A percentile compares a stretch with the other conserved stretches of the same genome.
Evolutionary conservation across 2,888 invertebrate species (phyloP).

Genomic region (Scelioninae gen. 2): DNA sequence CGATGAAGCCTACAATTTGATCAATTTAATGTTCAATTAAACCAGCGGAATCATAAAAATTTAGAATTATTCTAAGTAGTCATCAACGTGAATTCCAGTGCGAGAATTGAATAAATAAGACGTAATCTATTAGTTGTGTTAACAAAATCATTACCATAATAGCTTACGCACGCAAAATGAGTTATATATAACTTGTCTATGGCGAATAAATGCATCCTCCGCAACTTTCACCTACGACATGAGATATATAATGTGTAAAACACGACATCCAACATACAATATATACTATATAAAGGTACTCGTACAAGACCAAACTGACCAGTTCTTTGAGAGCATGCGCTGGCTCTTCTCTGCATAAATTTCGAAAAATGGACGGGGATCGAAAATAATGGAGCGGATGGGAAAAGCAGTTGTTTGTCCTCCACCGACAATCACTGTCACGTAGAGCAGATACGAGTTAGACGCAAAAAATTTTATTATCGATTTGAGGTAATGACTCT

Average conservation of each 20-base stretch:
- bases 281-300: slow-evolving; percentile 45
- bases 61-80: too few species aligned
- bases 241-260: slow-evolving; percentile 49
- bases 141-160: slow-evolving; percentile 40
- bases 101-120: slow-evolving; percentile 12
- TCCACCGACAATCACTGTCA: slow-evolving; percentile 24
- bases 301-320: slow-evolving; percentile 42
- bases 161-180: slow-evolving; percentile 36
- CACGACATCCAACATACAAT: slow-evolving; percentile 42
- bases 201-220: slow-evolving; percentile 29
- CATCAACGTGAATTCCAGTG: too few species aligned
- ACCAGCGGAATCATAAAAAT: too few species aligned
- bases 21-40: too few species aligned
- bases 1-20: too few species aligned
- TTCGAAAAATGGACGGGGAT: slow-evolving; percentile 27
- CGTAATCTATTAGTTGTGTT: slow-evolving; percentile 28
- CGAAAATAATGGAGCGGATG: slow-evolving; percentile 31
- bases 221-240: slow-evolving; percentile 46
- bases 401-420: slow-evolving; percentile 12
- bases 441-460: slow-evolving; percentile 48
- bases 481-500: slow-evolving; percentile 70
- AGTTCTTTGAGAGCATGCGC: slow-evolving; percentile 43
- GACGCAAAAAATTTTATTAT: slow-evolving; percentile 64
- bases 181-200: slow-evolving; percentile 37
- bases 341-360: slow-evolving; percentile 44